phyloP scores from a whole-genome alignment of 2,113 vertebrate genomes.

The Protomyctophum bolini region DNA sequence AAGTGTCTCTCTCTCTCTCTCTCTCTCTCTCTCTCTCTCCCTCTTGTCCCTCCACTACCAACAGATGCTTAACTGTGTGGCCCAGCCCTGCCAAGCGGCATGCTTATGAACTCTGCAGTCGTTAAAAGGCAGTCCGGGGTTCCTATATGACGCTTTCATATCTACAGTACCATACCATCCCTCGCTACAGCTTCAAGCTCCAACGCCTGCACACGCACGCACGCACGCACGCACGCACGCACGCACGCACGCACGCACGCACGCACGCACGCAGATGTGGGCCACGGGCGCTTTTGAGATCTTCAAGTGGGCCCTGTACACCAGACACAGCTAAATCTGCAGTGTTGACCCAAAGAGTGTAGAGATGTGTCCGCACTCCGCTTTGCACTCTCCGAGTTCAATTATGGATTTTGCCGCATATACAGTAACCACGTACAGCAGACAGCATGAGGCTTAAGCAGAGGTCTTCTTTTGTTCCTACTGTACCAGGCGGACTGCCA shows the following conservation, averaged over 20 bases:
- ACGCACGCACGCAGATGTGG: too few relatives aligned
- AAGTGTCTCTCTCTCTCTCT: neutral
- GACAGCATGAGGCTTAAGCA: slow-evolving; percentile 46
- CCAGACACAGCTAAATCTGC: too few relatives aligned
- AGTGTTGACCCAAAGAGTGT: too few relatives aligned
- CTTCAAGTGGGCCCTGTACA: too few relatives aligned
- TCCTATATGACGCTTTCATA: slow-evolving; percentile 15
- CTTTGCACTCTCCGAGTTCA: too few relatives aligned
- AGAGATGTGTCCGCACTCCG: too few relatives aligned
- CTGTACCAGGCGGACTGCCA: slow-evolving; percentile 23
- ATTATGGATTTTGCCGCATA: slow-evolving; percentile 6
- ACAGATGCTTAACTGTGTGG: slow-evolving; percentile 86
- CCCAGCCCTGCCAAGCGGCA: slow-evolving; percentile 74
- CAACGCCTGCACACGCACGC: neutral
- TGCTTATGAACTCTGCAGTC: slow-evolving; percentile 32
- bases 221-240: too few relatives aligned
- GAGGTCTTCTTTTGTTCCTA: slow-evolving; percentile 56
- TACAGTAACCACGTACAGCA: slow-evolving; percentile 37
- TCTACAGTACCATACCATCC: neutral
- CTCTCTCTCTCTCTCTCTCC: neutral
- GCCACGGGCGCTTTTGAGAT: too few relatives aligned
- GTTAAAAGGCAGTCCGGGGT: slow-evolving; percentile 22
- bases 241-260: too few relatives aligned
- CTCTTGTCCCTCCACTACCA: slow-evolving; percentile 40
- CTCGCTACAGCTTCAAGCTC: slow-evolving; percentile 34